Conservation (phyloP, 2,888 invertebrate genomes). For the Stenurella melanura region DNA sequence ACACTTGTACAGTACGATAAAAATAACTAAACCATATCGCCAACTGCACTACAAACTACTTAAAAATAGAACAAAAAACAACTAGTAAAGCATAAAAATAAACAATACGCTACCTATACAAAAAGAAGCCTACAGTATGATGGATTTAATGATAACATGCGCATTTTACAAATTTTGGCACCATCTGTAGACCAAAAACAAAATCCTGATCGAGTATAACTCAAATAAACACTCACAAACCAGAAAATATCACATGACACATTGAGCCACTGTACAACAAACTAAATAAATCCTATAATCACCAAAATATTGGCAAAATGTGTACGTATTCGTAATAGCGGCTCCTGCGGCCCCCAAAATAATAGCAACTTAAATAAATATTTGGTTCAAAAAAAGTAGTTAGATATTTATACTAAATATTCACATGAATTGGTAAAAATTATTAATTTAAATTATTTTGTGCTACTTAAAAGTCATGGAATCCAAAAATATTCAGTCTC, state of each 20-base stretch:
- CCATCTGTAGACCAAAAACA: conserved; percentile 64
- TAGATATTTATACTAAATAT: conserved; percentile 51
- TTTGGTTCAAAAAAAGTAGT: conserved; percentile 62
- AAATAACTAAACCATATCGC: conserved; percentile 66
- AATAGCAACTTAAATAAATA: conserved; percentile 62
- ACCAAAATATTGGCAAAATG: conserved; percentile 66
- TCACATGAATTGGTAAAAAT: conserved; percentile 23
- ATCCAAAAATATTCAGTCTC: conserved; percentile 59
- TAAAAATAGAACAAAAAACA: conserved; percentile 59
- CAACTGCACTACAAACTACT: conserved; percentile 64
- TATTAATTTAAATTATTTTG: conserved; percentile 38
- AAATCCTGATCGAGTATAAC: conserved; percentile 51
- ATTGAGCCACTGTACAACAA: conserved; percentile 72
- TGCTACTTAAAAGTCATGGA: conserved; percentile 42
- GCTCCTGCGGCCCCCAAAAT: conserved; percentile 60
- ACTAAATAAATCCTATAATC: conserved; percentile 55
- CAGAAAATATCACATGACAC: conserved; percentile 74
- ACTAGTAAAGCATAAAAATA: conserved; percentile 62
- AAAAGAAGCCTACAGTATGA: conserved; percentile 64
- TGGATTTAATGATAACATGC: conserved; percentile 36
- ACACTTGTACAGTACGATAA: conserved; percentile 65
- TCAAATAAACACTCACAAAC: conserved; percentile 69
- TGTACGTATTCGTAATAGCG: conserved; percentile 68
- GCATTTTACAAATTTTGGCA: conserved; percentile 63
- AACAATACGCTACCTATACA: conserved; percentile 64